phyloP scores from a whole-genome alignment of 2,888 invertebrate genomes.

The Mellilla xanthometata region DNA sequence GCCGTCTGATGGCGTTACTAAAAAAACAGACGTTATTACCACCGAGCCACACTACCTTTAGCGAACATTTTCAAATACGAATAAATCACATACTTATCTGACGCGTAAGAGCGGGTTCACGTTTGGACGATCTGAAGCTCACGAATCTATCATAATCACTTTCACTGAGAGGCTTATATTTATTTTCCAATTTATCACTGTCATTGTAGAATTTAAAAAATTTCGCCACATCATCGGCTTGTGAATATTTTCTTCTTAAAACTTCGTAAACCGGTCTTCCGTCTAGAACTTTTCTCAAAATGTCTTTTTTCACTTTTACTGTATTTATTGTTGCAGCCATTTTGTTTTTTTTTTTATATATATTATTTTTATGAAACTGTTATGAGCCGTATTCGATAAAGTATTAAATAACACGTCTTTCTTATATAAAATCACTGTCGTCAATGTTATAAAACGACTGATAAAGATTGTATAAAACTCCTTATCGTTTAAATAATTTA shows the following conservation, averaged over 20 bases:
- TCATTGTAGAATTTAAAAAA: conserved; percentile 65
- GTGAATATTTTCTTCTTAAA: conserved; percentile 38
- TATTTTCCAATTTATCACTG: conserved; percentile 36
- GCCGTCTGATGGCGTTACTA: too few species aligned
- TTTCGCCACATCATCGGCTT: conserved; percentile 42
- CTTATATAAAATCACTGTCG: neutral
- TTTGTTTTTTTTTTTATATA: conserved; percentile 24
- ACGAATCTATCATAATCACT: conserved; percentile 63
- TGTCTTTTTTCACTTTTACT: conserved; percentile 26
- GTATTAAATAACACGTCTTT: neutral
- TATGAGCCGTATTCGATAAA: too few species aligned
- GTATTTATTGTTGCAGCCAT: conserved; percentile 11
- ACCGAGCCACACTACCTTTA: too few species aligned
- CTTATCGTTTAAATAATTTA: neutral
- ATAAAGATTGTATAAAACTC: conserved; percentile 3
- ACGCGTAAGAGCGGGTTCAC: conserved; percentile 67
- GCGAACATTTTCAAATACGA: too few species aligned
- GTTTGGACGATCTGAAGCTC: conserved; percentile 51
- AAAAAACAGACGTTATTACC: too few species aligned
- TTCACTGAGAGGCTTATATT: conserved; percentile 49
- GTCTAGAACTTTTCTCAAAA: conserved; percentile 42
- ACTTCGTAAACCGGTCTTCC: conserved; percentile 35
- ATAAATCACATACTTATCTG: conserved; percentile 60
- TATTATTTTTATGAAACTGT: too few species aligned
- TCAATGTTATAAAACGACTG: neutral